phyloP scores from a whole-genome alignment of 1,140 invertebrate genomes.

The Brachionus asplanchnoidis region DNA sequence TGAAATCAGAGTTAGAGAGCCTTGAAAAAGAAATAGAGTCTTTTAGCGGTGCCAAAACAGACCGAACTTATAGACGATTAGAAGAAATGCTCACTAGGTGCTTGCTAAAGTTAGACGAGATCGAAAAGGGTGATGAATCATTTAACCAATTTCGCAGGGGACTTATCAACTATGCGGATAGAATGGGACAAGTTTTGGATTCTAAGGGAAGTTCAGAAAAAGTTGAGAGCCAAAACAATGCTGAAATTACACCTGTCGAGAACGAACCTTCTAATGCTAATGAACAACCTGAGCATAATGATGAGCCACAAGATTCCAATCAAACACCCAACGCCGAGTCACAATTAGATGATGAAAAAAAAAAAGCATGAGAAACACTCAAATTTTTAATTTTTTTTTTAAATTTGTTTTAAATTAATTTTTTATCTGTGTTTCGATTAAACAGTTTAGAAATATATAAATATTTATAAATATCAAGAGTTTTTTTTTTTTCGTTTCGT shows the following conservation, averaged over 20 bases:
- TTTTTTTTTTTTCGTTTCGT: background rate
- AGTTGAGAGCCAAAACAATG: background rate
- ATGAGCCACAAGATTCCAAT: slow-evolving; percentile 1
- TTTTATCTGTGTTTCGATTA: slow-evolving; percentile 4
- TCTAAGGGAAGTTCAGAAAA: background rate
- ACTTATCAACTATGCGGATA: slow-evolving; percentile 11
- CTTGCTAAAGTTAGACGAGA: slow-evolving; percentile 1
- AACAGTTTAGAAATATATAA: background rate
- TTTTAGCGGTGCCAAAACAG: background rate
- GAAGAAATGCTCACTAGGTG: slow-evolving; percentile 30
- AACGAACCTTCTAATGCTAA: background rate
- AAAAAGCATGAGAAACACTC: background rate
- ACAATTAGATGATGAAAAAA: background rate
- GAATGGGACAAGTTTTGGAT: background rate
- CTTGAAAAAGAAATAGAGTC: slow-evolving; percentile 19
- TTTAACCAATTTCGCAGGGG: slow-evolving; percentile 5
- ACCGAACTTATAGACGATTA: background rate
- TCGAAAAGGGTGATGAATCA: slow-evolving; percentile 14
- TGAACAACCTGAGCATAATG: background rate
- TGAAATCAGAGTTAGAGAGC: slow-evolving; percentile 6
- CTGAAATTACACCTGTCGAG: background rate
- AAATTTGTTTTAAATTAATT: slow-evolving; percentile 6
- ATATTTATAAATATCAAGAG: background rate
- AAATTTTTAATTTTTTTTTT: slow-evolving; percentile 13
- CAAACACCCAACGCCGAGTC: background rate